A percentile compares a stretch with the other conserved stretches of the same genome.
Conservation (phyloP, 1,140 invertebrate genomes). For the Cotesia vestalis region DNA sequence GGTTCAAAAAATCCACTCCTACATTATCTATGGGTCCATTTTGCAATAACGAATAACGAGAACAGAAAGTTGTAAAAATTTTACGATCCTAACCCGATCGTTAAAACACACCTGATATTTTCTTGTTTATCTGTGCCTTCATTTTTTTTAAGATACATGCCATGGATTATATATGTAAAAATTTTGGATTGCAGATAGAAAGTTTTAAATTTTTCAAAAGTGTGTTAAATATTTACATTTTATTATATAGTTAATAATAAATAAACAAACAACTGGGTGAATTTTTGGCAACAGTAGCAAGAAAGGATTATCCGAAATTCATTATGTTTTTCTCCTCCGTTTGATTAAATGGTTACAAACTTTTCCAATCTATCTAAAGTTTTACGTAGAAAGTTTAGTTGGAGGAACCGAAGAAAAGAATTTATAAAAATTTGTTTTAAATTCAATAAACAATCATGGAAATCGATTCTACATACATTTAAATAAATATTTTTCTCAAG, state of each 20-base stretch:
- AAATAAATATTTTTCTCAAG: too few species aligned
- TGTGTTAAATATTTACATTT: too few species aligned
- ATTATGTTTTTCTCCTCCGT: not conserved
- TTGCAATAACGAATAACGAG: not conserved
- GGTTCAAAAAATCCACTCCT: not conserved
- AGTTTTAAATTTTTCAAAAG: too few species aligned
- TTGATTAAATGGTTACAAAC: conserved; percentile 6
- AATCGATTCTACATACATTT: not conserved
- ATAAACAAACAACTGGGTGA: not conserved
- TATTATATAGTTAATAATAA: not conserved
- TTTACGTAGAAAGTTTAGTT: not conserved
- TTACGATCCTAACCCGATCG: too few species aligned
- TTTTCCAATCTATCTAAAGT: conserved; percentile 11
- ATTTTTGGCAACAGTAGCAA: not conserved
- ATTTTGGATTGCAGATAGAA: too few species aligned
- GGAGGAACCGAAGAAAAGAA: not conserved
- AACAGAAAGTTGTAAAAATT: too few species aligned
- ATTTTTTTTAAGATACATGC: not conserved
- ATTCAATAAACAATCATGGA: conserved; percentile 13
- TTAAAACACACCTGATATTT: conserved; percentile 10
- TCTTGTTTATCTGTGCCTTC: not conserved
- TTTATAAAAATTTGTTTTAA: not conserved
- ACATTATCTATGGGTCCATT: too few species aligned
- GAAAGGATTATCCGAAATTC: not conserved
- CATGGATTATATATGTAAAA: too few species aligned